These are phyloP conservation scores for Ctenopoma kingsleyae DNA, from an alignment of 2,797 vertebrate genomes.

Conservation along the genomic window DNA sequence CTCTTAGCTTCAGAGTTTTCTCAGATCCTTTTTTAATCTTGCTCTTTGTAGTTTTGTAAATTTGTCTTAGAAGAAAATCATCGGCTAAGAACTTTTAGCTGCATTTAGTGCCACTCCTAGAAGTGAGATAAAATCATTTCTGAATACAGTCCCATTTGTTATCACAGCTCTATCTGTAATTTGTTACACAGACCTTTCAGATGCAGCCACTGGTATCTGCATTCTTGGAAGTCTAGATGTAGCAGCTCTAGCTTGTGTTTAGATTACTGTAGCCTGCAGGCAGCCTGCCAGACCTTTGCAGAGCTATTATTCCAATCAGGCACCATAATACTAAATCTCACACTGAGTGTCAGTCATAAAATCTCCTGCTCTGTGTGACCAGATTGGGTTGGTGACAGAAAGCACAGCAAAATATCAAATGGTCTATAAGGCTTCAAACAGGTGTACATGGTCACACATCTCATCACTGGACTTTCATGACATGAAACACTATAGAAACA, in stretches of 20 bases:
- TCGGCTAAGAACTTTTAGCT: background rate
- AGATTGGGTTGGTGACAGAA: slow-evolving; percentile 35
- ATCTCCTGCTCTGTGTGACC: slow-evolving; percentile 29
- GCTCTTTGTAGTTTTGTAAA: background rate
- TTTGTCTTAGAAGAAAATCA: background rate
- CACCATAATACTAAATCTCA: slow-evolving; percentile 56
- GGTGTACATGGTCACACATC: slow-evolving; percentile 13
- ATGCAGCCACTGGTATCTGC: slow-evolving; percentile 7
- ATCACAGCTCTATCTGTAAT: background rate
- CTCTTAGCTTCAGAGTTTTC: background rate
- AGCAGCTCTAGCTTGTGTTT: slow-evolving; percentile 27
- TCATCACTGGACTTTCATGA: slow-evolving; percentile 59
- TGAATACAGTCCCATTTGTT: background rate
- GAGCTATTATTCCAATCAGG: slow-evolving; percentile 71
- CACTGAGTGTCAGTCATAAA: slow-evolving; percentile 49
- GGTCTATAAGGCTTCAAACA: slow-evolving; percentile 2
- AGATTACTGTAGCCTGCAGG: slow-evolving; percentile 31
- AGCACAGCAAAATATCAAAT: slow-evolving; percentile 25
- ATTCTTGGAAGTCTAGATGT: slow-evolving; percentile 8
- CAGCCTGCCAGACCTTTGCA: slow-evolving; percentile 47
- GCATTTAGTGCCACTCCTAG: background rate
- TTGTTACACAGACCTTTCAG: background rate
- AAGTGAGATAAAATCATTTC: background rate
- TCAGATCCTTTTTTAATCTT: background rate
- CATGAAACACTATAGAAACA: slow-evolving; percentile 50